A percentile compares a stretch with the other conserved stretches of the same genome.
These are phyloP conservation scores for Smithornis capensis DNA, from an alignment of 2,113 vertebrate species.

Conservation along the genomic window DNA sequence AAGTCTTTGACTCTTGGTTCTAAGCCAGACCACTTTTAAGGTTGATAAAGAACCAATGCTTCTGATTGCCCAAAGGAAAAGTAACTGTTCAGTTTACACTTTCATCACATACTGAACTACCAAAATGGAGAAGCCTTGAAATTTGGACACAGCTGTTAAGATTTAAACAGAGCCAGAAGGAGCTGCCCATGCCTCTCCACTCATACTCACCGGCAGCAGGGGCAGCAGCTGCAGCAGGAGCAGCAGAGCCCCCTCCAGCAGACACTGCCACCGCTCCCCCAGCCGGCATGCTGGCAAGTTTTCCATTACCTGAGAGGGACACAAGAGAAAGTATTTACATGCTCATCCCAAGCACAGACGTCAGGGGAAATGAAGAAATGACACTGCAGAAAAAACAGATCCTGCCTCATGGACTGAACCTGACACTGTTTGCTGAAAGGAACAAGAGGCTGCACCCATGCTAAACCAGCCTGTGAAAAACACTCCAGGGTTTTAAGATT, in stretches of 20 bases:
- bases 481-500: neutral
- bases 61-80: neutral
- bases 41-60: neutral
- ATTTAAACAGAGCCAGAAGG: neutral
- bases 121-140: neutral
- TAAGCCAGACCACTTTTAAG: neutral
- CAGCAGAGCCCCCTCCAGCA: conserved; percentile 76
- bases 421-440: neutral
- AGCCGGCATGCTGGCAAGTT: conserved; percentile 89
- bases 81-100: neutral
- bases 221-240: conserved; percentile 79
- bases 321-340: neutral
- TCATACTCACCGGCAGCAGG: conserved; percentile 71
- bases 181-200: rapidly evolving
- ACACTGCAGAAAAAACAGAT: neutral
- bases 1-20: neutral
- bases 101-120: neutral
- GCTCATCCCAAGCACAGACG: neutral
- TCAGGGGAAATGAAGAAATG: neutral
- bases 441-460: neutral
- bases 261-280: conserved; percentile 87
- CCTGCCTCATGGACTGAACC: neutral
- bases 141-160: neutral
- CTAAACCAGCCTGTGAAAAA: neutral
- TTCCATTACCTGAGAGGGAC: conserved; percentile 80